Conservation (phyloP, 2,113 vertebrate genomes). For the Leptosomus discolor region DNA sequence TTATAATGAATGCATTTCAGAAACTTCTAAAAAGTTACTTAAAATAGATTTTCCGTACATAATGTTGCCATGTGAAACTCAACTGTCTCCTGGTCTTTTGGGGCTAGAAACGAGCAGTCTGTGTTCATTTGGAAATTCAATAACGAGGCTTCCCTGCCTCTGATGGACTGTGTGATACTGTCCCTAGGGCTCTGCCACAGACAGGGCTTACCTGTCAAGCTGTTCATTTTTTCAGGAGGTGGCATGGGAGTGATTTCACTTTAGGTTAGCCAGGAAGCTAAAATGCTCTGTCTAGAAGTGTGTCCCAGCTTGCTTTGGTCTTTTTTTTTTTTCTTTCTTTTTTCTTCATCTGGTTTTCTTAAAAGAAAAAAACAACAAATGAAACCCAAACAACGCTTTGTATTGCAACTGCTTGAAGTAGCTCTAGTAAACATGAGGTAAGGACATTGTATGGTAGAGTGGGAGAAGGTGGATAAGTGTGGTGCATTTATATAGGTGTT, state of each 20-base stretch:
- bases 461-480: not conserved
- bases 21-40: conserved; percentile 37
- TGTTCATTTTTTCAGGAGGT: not conserved
- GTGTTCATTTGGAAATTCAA: not conserved
- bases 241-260: not conserved
- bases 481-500: not conserved
- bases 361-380: not conserved
- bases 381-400: not conserved
- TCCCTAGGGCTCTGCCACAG: not conserved
- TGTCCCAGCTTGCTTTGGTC: not conserved
- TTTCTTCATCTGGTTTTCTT: rapidly evolving
- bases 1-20: conserved; percentile 33
- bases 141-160: not conserved
- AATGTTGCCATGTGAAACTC: not conserved
- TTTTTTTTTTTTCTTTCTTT: rapidly evolving
- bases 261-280: not conserved
- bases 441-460: rapidly evolving
- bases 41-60: conserved; percentile 28
- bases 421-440: not conserved
- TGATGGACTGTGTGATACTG: not conserved
- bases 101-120: not conserved
- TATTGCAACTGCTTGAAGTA: not conserved
- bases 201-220: not conserved
- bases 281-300: not conserved
- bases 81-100: not conserved